Percentiles rank a stretch among this genome's conserved stretches.
Evolutionary conservation across 2,797 vertebrate genomes (phyloP).

Genomic region (Spinibarbus caldwelli): DNA sequence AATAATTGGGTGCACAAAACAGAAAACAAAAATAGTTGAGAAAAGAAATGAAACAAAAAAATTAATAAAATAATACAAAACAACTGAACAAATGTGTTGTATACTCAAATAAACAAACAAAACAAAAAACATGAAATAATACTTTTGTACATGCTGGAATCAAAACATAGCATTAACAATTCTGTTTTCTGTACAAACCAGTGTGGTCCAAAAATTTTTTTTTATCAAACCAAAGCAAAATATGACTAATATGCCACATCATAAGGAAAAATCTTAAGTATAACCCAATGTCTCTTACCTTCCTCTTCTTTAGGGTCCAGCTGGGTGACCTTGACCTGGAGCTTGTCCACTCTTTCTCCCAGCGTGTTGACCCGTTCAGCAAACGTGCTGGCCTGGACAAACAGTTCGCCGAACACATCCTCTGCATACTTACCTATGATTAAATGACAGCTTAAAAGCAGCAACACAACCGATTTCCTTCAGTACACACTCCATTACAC

Average conservation of each 20-base stretch:
- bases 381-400: constrained; percentile 88
- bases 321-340: constrained; percentile 99
- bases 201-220: neutral
- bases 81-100: too few species aligned
- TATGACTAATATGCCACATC: neutral
- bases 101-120: too few species aligned
- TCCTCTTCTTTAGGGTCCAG: constrained; percentile 99
- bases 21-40: too few species aligned
- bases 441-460: constrained; percentile 20
- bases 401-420: constrained; percentile 94
- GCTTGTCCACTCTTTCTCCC: constrained; percentile 91
- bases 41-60: too few species aligned
- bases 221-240: neutral
- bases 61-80: too few species aligned
- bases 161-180: neutral
- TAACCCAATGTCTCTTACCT: constrained; percentile 76
- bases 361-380: constrained; percentile 86
- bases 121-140: neutral
- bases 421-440: constrained; percentile 93
- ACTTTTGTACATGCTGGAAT: too few species aligned
- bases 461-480: constrained; percentile 51
- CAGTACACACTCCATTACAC: constrained; percentile 61
- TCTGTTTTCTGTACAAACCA: neutral
- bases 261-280: neutral
- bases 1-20: too few species aligned